Evolutionary conservation across 2,888 invertebrate species (phyloP).

Genomic region (Orgyia antiqua): DNA sequence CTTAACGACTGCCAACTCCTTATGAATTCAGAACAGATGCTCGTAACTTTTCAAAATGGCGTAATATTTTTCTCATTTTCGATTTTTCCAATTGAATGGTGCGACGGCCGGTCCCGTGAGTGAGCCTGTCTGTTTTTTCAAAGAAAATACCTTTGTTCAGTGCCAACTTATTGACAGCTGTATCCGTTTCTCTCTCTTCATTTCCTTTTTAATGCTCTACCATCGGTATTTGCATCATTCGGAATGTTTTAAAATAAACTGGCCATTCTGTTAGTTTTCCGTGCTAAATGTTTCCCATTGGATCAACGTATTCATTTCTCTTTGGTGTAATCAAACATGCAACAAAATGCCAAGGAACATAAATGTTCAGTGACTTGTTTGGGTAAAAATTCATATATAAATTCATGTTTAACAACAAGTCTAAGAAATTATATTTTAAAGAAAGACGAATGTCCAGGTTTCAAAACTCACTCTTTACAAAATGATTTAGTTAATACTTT

Average conservation of each 20-base stretch:
- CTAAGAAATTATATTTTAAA: too few relatives aligned
- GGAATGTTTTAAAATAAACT: slow-evolving; percentile 9
- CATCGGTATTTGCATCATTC: slow-evolving; percentile 17
- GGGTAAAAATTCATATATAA: too few relatives aligned
- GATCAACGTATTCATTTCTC: too few relatives aligned
- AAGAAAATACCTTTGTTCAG: slow-evolving; percentile 19
- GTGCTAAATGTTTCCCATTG: slow-evolving; percentile 20
- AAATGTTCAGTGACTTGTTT: too few relatives aligned
- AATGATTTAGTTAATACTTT: too few relatives aligned
- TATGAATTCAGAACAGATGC: slow-evolving; percentile 11
- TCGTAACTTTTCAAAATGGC: slow-evolving; percentile 18
- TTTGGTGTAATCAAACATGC: too few relatives aligned
- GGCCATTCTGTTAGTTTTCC: slow-evolving; percentile 7
- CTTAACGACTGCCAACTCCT: slow-evolving; percentile 15
- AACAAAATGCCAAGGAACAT: too few relatives aligned
- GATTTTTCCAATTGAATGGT: slow-evolving; percentile 16
- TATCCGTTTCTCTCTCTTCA: slow-evolving; percentile 30
- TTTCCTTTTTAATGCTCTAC: slow-evolving; percentile 22
- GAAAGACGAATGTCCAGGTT: too few relatives aligned
- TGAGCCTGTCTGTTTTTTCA: slow-evolving; percentile 28
- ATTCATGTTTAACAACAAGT: too few relatives aligned
- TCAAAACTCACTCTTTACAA: too few relatives aligned
- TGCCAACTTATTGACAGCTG: slow-evolving; percentile 33
- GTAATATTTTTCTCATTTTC: slow-evolving; percentile 28
- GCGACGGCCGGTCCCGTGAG: slow-evolving; percentile 12